These are phyloP conservation scores for Diprion similis DNA, from an alignment of 1,140 invertebrate species.

Conservation along the genomic window DNA sequence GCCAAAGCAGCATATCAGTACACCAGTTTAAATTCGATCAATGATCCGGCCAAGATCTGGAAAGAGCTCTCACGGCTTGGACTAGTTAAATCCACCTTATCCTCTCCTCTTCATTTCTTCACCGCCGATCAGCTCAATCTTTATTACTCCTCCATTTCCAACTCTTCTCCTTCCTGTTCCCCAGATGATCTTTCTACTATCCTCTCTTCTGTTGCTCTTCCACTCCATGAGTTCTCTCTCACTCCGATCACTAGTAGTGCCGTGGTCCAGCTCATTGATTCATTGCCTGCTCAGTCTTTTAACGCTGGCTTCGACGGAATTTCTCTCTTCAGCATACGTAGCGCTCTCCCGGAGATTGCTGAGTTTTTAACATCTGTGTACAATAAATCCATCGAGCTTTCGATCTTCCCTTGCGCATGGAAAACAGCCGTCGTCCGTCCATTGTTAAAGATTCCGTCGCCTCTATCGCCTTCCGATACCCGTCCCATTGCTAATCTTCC, in stretches of 20 bases:
- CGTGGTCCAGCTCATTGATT: no score
- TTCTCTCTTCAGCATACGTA: neutral
- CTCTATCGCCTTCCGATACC: neutral
- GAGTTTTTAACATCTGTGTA: neutral
- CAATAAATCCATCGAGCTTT: constrained; percentile 8
- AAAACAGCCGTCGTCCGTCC: neutral
- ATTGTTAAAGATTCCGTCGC: neutral
- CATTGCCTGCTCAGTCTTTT: no score
- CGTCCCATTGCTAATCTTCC: constrained; percentile 1
- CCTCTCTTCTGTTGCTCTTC: neutral
- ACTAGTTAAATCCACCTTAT: neutral
- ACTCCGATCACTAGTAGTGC: no score
- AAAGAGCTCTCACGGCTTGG: constrained; percentile 5
- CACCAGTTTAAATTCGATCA: neutral
- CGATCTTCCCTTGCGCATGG: neutral
- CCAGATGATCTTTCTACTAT: neutral
- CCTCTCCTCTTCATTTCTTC: constrained; percentile 19
- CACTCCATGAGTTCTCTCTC: no score
- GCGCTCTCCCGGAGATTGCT: neutral
- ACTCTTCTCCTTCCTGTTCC: neutral
- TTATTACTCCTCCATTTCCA: constrained; percentile 1
- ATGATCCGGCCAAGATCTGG: constrained; percentile 7
- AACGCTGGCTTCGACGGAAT: neutral
- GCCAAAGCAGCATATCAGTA: neutral
- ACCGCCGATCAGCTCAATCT: constrained; percentile 1